These are phyloP conservation scores for Syncerus caffer DNA, from an alignment of 2,797 vertebrate species.

Conservation along the genomic window DNA sequence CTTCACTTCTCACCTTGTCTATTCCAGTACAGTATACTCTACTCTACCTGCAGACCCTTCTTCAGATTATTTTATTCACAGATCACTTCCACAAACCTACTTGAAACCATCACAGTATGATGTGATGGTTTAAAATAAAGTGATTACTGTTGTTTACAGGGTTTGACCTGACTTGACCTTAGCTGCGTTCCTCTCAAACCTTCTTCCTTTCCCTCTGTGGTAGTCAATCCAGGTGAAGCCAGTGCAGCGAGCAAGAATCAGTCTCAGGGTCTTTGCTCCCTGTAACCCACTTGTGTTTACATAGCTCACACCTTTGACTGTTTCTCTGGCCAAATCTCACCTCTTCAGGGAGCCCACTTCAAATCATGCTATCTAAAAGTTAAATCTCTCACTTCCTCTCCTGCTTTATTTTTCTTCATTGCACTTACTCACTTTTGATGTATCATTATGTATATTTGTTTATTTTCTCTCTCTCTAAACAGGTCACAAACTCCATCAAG, in stretches of 20 bases:
- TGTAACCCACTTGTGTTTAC: background rate
- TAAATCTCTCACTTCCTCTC: background rate
- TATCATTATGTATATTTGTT: background rate
- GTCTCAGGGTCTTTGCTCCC: accelerated
- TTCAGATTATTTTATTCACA: background rate
- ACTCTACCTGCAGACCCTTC: background rate
- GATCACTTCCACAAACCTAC: background rate
- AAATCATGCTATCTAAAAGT: background rate
- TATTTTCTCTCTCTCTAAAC: background rate
- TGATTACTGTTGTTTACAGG: background rate
- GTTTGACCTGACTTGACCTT: background rate
- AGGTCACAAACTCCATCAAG: background rate
- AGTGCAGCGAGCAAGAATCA: accelerated
- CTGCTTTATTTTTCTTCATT: background rate
- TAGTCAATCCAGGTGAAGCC: background rate
- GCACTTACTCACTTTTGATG: background rate
- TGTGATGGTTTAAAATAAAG: background rate
- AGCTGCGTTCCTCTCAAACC: background rate
- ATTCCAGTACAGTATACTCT: background rate
- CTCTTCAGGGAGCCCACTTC: background rate
- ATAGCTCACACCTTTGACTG: background rate
- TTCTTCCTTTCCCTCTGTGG: background rate
- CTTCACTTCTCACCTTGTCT: background rate
- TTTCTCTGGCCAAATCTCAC: background rate
- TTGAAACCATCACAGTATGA: background rate